Conservation (phyloP, 2,797 vertebrate species). For the Muscicapa striata region DNA sequence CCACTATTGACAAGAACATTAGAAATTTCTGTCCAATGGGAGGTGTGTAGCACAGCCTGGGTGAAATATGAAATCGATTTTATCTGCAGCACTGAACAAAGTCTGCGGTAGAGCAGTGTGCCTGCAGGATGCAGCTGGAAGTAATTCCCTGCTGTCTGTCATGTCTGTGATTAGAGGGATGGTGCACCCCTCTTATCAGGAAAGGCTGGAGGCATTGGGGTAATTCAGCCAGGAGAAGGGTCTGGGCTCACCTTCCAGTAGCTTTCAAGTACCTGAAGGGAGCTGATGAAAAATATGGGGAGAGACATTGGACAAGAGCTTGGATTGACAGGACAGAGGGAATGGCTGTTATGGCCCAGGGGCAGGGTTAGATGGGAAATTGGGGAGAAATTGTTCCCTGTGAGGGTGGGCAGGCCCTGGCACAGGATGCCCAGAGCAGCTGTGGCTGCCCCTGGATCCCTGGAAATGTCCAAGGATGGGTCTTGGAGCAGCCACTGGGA, state of each 20-base stretch:
- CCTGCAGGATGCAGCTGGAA: neutral
- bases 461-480: rapidly evolving
- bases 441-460: neutral
- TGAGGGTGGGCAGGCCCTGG: neutral
- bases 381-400: neutral
- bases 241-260: neutral
- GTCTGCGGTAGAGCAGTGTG: neutral
- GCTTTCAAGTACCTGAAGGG: neutral
- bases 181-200: neutral
- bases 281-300: neutral
- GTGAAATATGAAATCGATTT: neutral
- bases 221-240: neutral
- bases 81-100: neutral
- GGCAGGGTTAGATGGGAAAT: too few species aligned
- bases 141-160: neutral
- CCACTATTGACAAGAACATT: neutral
- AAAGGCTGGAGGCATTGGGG: neutral
- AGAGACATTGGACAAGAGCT: too few species aligned
- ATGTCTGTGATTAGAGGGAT: neutral
- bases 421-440: neutral
- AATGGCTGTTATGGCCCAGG: too few species aligned
- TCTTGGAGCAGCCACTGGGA: rapidly evolving
- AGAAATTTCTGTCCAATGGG: neutral
- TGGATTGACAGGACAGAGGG: too few species aligned
- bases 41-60: neutral